Evolutionary conservation across 2,113 vertebrate genomes (phyloP).

Genomic region (Fukomys damarensis): DNA sequence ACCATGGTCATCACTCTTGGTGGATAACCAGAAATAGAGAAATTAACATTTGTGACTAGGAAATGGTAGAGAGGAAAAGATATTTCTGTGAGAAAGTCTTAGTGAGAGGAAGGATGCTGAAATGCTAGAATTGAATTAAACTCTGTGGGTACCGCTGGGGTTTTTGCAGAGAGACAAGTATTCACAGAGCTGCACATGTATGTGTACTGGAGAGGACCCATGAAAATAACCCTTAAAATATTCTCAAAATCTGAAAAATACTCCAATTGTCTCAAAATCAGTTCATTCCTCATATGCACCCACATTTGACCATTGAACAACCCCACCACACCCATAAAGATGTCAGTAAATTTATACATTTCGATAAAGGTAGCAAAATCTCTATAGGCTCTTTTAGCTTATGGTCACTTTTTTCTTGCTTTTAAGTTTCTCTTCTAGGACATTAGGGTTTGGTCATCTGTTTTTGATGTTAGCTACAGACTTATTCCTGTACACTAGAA

Average conservation of each 20-base stretch:
- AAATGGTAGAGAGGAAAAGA: background rate
- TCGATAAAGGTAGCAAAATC: background rate
- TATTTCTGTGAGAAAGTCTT: background rate
- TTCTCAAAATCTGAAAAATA: background rate
- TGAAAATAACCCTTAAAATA: conserved; percentile 21
- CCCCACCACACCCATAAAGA: background rate
- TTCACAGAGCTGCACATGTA: background rate
- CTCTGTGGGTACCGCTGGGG: background rate
- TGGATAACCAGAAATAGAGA: background rate
- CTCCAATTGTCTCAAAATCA: background rate
- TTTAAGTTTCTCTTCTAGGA: background rate
- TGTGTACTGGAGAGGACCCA: background rate
- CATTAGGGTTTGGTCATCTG: background rate
- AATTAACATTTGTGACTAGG: background rate
- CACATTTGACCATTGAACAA: background rate
- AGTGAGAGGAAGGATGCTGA: background rate
- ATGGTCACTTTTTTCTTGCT: background rate
- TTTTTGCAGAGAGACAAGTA: background rate
- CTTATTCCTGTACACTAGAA: background rate
- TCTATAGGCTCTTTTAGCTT: background rate
- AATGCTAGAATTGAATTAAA: background rate
- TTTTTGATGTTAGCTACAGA: background rate
- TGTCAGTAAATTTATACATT: conserved; percentile 4
- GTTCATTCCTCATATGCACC: background rate
- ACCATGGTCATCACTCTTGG: background rate